Conservation (phyloP, 2,797 vertebrate genomes). For the Sebastolobus alascanus region DNA sequence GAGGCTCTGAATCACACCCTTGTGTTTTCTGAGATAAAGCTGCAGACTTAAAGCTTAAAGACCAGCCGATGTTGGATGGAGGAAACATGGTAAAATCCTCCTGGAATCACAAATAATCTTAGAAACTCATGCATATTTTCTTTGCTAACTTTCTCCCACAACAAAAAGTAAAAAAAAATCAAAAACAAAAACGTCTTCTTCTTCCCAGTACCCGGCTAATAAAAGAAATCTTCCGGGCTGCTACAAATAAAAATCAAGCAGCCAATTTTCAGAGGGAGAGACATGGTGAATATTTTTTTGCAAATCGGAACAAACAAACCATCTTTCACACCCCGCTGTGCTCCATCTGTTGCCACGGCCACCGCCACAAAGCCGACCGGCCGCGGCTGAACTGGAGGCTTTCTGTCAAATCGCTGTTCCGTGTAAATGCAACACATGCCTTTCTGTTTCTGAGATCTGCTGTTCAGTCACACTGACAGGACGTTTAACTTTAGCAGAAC, state of each 20-base stretch:
- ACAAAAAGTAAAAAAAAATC: neutral
- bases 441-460: conserved; percentile 8
- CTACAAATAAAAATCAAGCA: conserved; percentile 39
- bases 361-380: conserved; percentile 25
- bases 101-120: conserved; percentile 22
- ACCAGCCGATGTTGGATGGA: neutral
- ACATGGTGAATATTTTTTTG: conserved; percentile 21
- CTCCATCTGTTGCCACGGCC: conserved; percentile 60
- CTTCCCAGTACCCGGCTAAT: conserved; percentile 18
- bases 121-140: neutral
- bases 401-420: conserved; percentile 40
- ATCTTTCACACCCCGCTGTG: conserved; percentile 47
- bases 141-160: neutral
- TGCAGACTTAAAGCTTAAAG: conserved; percentile 10
- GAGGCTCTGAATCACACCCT: conserved; percentile 26
- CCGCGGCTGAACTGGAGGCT: conserved; percentile 20
- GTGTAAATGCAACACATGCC: conserved; percentile 25
- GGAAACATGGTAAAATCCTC: conserved; percentile 29
- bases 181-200: neutral
- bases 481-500: conserved; percentile 10
- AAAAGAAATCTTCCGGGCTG: conserved; percentile 25
- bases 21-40: conserved; percentile 54
- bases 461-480: conserved; percentile 7
- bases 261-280: conserved; percentile 35
- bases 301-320: conserved; percentile 35